phyloP scores from a whole-genome alignment of 1,140 invertebrate genomes.

The Zaprionus ornatus region DNA sequence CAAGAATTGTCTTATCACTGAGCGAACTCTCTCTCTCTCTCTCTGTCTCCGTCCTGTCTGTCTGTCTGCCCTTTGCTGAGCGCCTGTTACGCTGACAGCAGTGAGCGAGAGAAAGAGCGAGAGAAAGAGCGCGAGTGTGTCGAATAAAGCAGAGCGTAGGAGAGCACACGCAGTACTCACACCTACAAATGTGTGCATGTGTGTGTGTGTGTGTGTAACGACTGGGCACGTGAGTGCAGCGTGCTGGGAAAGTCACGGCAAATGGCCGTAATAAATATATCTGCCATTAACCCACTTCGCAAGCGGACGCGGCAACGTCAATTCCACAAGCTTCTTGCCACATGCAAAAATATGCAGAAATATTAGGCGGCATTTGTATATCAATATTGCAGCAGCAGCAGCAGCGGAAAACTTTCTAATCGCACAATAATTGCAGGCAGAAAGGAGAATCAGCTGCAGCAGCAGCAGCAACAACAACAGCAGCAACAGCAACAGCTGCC shows the following conservation, averaged over 20 bases:
- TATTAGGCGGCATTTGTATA: constrained; percentile 58
- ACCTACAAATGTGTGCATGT: not conserved
- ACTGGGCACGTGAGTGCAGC: constrained; percentile 49
- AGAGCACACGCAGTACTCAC: constrained; percentile 11
- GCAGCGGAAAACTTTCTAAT: constrained; percentile 72
- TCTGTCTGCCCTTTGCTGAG: constrained; percentile 35
- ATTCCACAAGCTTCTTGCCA: constrained; percentile 31
- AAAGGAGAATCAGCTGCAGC: constrained; percentile 25
- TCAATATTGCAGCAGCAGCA: constrained; percentile 46
- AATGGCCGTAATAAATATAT: constrained; percentile 75
- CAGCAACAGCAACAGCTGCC: constrained; percentile 8
- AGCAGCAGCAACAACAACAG: constrained; percentile 4
- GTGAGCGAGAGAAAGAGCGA: constrained; percentile 26
- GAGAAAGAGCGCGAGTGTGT: constrained; percentile 13
- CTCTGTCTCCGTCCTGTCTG: not conserved
- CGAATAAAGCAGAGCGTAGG: constrained; percentile 10
- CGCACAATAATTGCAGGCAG: constrained; percentile 66
- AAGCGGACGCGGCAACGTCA: constrained; percentile 30
- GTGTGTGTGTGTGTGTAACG: not conserved
- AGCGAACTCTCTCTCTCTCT: constrained; percentile 17
- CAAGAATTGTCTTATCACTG: constrained; percentile 16
- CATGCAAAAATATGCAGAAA: constrained; percentile 53
- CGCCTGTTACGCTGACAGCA: constrained; percentile 42
- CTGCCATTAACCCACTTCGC: constrained; percentile 66
- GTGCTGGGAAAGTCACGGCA: constrained; percentile 32